Conservation (phyloP, 2,888 invertebrate species). For the Eupithecia inturbata region DNA sequence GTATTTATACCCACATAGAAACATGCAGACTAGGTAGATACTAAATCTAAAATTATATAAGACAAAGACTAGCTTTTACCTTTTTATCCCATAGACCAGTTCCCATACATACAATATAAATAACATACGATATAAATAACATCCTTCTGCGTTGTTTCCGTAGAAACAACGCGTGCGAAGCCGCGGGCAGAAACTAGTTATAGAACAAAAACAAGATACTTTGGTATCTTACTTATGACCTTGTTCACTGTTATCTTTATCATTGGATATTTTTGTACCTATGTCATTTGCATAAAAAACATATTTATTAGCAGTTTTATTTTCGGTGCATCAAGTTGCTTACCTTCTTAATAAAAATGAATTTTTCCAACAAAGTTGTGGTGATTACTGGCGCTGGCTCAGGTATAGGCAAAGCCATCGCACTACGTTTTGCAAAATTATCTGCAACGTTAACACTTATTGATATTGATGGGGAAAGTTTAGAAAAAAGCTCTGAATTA, state of each 20-base stretch:
- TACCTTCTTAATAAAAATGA: slow-evolving; percentile 44
- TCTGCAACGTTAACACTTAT: slow-evolving; percentile 56
- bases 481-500: slow-evolving; percentile 47
- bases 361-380: slow-evolving; percentile 58
- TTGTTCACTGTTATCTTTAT: not conserved
- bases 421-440: slow-evolving; percentile 55
- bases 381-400: slow-evolving; percentile 58
- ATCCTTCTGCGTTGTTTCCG: too few relatives aligned
- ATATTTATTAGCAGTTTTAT: not conserved
- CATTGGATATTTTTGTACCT: not conserved
- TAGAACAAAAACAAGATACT: not conserved
- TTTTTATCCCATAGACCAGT: too few relatives aligned
- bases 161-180: too few relatives aligned
- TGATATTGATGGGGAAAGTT: slow-evolving; percentile 50
- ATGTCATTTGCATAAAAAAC: not conserved
- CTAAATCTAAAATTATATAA: too few relatives aligned
- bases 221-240: not conserved
- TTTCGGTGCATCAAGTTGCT: not conserved
- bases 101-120: too few relatives aligned
- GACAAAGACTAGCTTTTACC: too few relatives aligned
- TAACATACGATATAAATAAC: too few relatives aligned
- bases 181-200: too few relatives aligned
- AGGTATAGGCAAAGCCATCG: slow-evolving; percentile 58
- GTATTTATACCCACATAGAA: too few relatives aligned
- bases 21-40: too few relatives aligned